Evolutionary conservation across 2,888 invertebrate species (phyloP), one percentile per base, ranked within the genome.

Genomic region (Podotricha telesiphe): DNA sequence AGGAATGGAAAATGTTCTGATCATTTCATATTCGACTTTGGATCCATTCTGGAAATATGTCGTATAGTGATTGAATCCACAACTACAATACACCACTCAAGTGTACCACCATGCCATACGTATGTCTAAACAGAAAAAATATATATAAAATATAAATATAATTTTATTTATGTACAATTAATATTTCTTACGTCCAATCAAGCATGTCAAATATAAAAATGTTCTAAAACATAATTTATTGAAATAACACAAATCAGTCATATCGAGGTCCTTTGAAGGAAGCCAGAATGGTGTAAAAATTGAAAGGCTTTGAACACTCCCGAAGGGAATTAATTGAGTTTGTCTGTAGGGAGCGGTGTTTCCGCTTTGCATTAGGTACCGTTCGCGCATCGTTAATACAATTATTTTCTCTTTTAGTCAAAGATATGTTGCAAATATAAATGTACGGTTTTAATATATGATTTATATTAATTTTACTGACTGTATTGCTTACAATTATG

Each of bases 271-370:
- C 72, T 73, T 73, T 70, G 71, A 63, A 68, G 55, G 67, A 56
- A 63, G 70, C 66, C 71, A 74, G 87, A 87, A 83, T 85, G 85
- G 86, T 82, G 88, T 88, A 86, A 89, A 89, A 84, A 90, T 89
- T 88, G 87, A 90, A 83, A 89, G 88, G 85, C 86, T 85, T 86
- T 86, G 83, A 86, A 86, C 84, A 80, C 81, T 79, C 85, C 89
- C 89, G 83, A 87, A 88, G 86, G 85, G 86, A 86, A 87, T 87
- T 91, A 91, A 91, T 91, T 86, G 91, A 91, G 87, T 91, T 91
- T 89, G 87, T 88, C 89, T 89, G 89, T 82, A 83, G 89, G 87
- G 90, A 85, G 85, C 77, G 82, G 81, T 83, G 85, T 85, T 88
- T 89, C 89, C 87, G 89, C 83, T 87, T 87, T 87, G 85, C 88